These are phyloP conservation scores for Poeciliopsis occidentalis DNA, from an alignment of 2,113 vertebrate species.

Conservation along the genomic window DNA sequence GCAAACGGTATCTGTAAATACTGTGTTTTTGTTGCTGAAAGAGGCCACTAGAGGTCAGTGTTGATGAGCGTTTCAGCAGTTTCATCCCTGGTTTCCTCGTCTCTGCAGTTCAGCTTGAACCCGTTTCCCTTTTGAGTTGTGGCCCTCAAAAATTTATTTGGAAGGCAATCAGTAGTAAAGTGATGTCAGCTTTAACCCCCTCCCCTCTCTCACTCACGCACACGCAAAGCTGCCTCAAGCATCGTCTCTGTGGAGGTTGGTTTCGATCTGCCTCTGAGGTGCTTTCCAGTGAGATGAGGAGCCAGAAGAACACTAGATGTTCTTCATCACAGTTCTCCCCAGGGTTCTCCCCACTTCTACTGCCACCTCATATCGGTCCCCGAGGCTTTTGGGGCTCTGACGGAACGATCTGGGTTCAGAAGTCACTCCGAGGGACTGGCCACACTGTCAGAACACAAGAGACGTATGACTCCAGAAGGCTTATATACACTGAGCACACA, in stretches of 20 bases:
- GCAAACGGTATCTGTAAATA: too few relatives aligned
- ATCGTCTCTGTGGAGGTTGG: constrained; percentile 46
- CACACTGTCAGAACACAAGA: constrained; percentile 62
- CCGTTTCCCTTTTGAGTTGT: not conserved
- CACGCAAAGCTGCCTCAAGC: constrained; percentile 24
- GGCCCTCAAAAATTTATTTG: not conserved
- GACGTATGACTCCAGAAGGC: constrained; percentile 50
- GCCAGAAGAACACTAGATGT: constrained; percentile 54
- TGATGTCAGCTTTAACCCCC: constrained; percentile 20
- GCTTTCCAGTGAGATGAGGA: constrained; percentile 62
- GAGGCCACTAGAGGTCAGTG: constrained; percentile 64
- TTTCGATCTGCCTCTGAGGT: constrained; percentile 69
- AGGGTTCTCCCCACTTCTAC: constrained; percentile 63
- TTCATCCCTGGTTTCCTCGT: constrained; percentile 1
- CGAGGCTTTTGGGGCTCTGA: constrained; percentile 49
- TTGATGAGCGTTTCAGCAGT: constrained; percentile 25
- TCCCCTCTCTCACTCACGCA: constrained; percentile 10
- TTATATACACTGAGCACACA: not conserved
- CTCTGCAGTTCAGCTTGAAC: not conserved
- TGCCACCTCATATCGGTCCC: constrained; percentile 65
- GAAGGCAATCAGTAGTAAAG: constrained; percentile 6
- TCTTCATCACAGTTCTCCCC: constrained; percentile 48
- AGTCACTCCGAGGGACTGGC: constrained; percentile 65
- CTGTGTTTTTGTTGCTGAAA: not conserved
- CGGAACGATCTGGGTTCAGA: constrained; percentile 56